Evolutionary conservation across 2,888 invertebrate species (phyloP).

Genomic region (Mythimna ferrago): DNA sequence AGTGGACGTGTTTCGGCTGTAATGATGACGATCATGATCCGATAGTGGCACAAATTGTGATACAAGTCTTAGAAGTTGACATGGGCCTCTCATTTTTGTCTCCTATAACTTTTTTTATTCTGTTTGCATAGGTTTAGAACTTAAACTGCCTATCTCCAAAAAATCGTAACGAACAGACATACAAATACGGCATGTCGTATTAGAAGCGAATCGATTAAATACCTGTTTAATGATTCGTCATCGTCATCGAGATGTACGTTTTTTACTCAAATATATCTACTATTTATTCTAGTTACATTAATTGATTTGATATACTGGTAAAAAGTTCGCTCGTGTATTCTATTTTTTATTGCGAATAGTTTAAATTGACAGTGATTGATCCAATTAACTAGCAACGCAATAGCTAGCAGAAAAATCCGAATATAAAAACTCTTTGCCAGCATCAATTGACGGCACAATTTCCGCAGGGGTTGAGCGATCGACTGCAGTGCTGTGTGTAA

Average conservation of each 20-base stretch:
- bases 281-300: slow-evolving; percentile 38
- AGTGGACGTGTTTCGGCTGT: too few relatives aligned
- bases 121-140: background rate
- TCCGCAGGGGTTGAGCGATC: too few relatives aligned
- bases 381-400: background rate
- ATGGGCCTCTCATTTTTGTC: too few relatives aligned
- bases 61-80: too few relatives aligned
- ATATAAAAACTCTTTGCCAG: background rate
- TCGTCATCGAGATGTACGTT: slow-evolving; percentile 37
- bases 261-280: slow-evolving; percentile 49
- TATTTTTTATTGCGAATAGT: slow-evolving; percentile 9
- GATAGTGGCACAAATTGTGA: too few relatives aligned
- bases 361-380: slow-evolving; percentile 30
- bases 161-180: slow-evolving; percentile 28
- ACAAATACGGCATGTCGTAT: slow-evolving; percentile 55
- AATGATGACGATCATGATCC: too few relatives aligned
- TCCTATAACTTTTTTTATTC: too few relatives aligned
- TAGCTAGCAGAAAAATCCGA: background rate
- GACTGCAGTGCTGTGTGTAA: too few relatives aligned
- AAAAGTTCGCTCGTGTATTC: slow-evolving; percentile 9
- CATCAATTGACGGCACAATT: too few relatives aligned
- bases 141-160: slow-evolving; percentile 14
- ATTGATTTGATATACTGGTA: slow-evolving; percentile 52
- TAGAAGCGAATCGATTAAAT: slow-evolving; percentile 60
- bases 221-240: slow-evolving; percentile 60